These are phyloP conservation scores for Salvelinus sp. DNA, from an alignment of 2,113 vertebrate genomes.

Conservation along the genomic window DNA sequence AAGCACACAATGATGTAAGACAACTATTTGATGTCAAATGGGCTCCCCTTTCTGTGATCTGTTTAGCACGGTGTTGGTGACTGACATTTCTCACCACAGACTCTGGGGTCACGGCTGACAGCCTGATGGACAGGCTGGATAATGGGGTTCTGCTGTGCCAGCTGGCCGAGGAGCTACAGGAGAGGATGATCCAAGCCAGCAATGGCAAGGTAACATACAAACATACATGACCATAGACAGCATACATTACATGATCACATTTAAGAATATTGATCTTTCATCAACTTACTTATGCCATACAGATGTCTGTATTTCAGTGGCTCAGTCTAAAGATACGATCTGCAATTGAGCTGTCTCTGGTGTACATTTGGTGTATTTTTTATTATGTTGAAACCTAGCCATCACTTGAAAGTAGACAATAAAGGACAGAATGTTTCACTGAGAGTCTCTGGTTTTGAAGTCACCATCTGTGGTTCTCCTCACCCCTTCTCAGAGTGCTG, in stretches of 20 bases:
- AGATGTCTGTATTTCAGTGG: not conserved
- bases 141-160: constrained; percentile 93
- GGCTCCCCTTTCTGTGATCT: too few species aligned
- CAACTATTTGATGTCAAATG: too few species aligned
- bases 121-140: constrained; percentile 91
- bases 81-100: too few species aligned
- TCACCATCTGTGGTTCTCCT: too few species aligned
- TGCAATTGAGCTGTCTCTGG: not conserved
- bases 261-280: not conserved
- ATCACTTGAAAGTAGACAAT: not conserved
- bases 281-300: not conserved
- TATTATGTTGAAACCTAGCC: not conserved
- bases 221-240: not conserved
- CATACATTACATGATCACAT: too few species aligned
- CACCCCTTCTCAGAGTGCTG: not conserved
- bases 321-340: not conserved
- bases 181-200: constrained; percentile 84
- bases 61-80: too few species aligned
- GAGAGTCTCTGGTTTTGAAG: too few species aligned
- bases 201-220: constrained; percentile 77
- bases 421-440: not conserved
- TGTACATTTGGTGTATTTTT: not conserved
- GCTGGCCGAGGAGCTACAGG: constrained; percentile 88
- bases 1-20: too few species aligned
- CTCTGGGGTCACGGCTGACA: constrained; percentile 58